Percentiles rank a stretch among this genome's conserved stretches.
phyloP scores from a whole-genome alignment of 2,888 invertebrate genomes.

The Cantharis rustica region DNA sequence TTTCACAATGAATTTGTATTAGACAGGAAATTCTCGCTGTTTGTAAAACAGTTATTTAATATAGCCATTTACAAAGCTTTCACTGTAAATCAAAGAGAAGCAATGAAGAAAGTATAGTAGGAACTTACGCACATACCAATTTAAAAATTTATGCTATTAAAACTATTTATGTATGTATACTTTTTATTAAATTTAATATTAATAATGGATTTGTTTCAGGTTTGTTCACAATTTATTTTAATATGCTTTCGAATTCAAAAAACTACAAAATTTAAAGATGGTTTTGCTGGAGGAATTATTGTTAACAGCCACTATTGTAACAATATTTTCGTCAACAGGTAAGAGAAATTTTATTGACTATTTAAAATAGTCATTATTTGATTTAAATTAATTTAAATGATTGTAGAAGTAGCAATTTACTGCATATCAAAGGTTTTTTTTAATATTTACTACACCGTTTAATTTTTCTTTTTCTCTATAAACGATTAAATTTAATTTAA shows the following conservation, averaged over 20 bases:
- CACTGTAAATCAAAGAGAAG: background rate
- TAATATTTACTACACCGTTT: background rate
- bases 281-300: slow-evolving; percentile 40
- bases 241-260: slow-evolving; percentile 5
- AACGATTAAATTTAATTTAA: background rate
- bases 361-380: background rate
- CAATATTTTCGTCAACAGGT: slow-evolving; percentile 45
- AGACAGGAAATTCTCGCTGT: background rate
- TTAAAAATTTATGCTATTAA: background rate
- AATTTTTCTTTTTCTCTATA: background rate
- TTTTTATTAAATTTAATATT: background rate
- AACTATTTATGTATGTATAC: background rate
- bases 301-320: slow-evolving; percentile 41
- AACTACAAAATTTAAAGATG: slow-evolving; percentile 33
- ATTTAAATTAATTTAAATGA: background rate
- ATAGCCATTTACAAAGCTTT: background rate
- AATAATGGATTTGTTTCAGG: background rate
- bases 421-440: background rate
- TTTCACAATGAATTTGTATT: background rate
- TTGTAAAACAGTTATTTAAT: background rate
- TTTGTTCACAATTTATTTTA: background rate
- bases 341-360: slow-evolving; percentile 21
- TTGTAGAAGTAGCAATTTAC: background rate
- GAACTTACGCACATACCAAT: background rate
- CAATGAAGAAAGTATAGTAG: background rate